These are phyloP conservation scores for Galeopterus variegatus DNA, from an alignment of 2,113 vertebrate species.

Conservation along the genomic window DNA sequence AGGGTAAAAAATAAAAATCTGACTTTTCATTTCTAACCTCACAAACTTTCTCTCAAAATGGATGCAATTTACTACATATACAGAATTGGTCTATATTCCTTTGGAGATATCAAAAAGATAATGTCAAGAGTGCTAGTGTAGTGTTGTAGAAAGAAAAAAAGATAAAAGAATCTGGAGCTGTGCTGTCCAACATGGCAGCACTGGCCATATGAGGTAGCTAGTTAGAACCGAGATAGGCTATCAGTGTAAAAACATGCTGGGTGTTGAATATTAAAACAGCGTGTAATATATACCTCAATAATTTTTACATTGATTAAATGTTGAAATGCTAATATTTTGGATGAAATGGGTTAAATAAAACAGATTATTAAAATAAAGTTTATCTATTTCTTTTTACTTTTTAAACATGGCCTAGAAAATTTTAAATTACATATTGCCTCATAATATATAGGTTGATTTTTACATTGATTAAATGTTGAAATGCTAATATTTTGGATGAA, in stretches of 20 bases:
- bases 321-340: not conserved
- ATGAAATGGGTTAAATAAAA: not conserved
- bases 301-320: not conserved
- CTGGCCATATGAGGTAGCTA: not conserved
- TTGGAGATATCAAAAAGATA: not conserved
- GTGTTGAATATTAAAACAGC: not conserved
- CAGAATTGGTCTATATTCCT: not conserved
- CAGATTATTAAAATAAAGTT: not conserved
- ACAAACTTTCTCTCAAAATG: constrained; percentile 45
- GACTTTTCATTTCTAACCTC: constrained; percentile 37
- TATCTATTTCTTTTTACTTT: not conserved
- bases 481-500: not conserved
- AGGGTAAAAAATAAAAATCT: not conserved
- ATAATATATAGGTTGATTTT: not conserved
- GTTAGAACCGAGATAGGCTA: not conserved
- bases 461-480: not conserved
- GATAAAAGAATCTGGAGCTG: not conserved
- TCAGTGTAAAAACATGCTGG: not conserved
- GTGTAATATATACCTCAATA: not conserved
- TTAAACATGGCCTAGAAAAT: not conserved
- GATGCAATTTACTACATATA: not conserved
- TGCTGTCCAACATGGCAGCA: not conserved
- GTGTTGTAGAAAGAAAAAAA: not conserved
- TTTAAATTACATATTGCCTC: not conserved
- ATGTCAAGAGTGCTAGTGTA: not conserved